A percentile compares a stretch with the other conserved stretches of the same genome.
Evolutionary conservation across 2,113 vertebrate species (phyloP).

Genomic region (Cephalopterus ornatus): DNA sequence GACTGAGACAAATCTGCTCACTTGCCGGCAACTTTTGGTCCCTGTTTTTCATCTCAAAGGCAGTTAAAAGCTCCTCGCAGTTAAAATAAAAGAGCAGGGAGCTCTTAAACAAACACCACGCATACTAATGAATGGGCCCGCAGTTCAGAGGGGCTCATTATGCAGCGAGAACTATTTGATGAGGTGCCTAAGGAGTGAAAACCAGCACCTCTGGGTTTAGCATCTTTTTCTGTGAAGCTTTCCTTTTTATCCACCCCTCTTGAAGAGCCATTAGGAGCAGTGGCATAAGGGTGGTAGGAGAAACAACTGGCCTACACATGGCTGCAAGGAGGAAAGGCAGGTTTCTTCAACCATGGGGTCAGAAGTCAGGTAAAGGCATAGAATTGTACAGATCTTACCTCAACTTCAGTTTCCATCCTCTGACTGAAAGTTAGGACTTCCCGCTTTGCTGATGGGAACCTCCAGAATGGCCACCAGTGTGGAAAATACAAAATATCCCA

Average conservation of each 20-base stretch:
- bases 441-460: neutral
- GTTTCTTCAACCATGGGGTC: neutral
- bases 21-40: conserved; percentile 7
- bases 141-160: conserved; percentile 27
- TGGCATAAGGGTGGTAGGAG: neutral
- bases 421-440: neutral
- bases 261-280: neutral
- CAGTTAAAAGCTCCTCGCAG: neutral
- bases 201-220: conserved; percentile 15
- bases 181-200: conserved; percentile 18
- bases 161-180: conserved; percentile 20
- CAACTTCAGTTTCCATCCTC: neutral
- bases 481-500: neutral
- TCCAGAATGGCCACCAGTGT: neutral
- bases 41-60: conserved; percentile 38
- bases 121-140: conserved; percentile 19
- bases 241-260: neutral
- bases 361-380: neutral
- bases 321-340: neutral
- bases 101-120: conserved; percentile 28
- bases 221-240: neutral
- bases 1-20: neutral
- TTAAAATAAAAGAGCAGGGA: conserved; percentile 18
- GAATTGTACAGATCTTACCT: neutral
- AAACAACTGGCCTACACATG: neutral